phyloP scores from a whole-genome alignment of 35 echinoderm and acorn worm species.

The Apostichopus parvimensis region DNA sequence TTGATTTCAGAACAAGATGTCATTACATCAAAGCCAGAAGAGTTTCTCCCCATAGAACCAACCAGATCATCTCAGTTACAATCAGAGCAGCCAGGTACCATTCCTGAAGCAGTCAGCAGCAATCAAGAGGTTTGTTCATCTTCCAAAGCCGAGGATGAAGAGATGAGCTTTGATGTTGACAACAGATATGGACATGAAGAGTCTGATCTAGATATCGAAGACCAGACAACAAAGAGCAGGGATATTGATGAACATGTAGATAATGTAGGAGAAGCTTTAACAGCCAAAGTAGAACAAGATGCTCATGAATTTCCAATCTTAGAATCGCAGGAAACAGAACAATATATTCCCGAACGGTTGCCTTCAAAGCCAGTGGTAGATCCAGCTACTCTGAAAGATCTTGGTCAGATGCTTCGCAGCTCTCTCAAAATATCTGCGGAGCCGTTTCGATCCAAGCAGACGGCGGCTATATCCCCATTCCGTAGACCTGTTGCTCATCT shows the following conservation, averaged over 20 bases:
- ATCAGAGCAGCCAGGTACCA: neutral
- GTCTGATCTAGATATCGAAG: neutral
- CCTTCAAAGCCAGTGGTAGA: constrained; percentile 25
- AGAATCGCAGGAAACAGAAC: constrained; percentile 13
- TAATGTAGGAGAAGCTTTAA: neutral
- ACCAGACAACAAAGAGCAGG: neutral
- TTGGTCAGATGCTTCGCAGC: constrained; percentile 35
- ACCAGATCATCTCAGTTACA: neutral
- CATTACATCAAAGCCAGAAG: too few species aligned
- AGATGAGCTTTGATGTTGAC: neutral
- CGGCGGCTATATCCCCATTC: constrained; percentile 23
- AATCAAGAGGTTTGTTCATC: neutral
- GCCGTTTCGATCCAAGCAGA: constrained; percentile 17
- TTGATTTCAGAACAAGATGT: too few species aligned
- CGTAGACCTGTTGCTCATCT: neutral
- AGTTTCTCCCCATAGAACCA: neutral
- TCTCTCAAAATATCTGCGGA: constrained; percentile 7
- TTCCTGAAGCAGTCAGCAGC: neutral
- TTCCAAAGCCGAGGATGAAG: neutral
- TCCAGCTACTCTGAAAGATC: constrained; percentile 35
- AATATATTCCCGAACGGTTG: neutral
- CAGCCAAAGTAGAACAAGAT: neutral
- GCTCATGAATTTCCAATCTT: constrained; percentile 8
- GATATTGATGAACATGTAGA: too few species aligned
- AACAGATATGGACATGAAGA: neutral